Evolutionary conservation across 2,888 invertebrate species (phyloP).

Genomic region (Bhutanitis thaidina): DNA sequence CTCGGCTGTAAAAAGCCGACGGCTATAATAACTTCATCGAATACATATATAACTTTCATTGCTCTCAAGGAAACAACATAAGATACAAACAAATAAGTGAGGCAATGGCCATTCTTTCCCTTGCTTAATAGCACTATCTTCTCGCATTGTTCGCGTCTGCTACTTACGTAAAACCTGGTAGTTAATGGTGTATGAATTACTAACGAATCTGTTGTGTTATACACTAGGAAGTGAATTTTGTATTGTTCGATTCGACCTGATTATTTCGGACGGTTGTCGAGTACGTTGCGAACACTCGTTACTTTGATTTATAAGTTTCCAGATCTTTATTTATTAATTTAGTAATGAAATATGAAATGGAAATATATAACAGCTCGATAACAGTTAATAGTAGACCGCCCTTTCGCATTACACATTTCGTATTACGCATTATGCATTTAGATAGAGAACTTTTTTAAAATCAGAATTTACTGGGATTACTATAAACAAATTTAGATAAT

Average conservation of each 20-base stretch:
- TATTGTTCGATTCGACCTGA: constrained; percentile 50
- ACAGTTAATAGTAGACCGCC: too few species aligned
- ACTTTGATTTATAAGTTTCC: constrained; percentile 17
- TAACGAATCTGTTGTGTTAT: constrained; percentile 56
- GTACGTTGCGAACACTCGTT: constrained; percentile 8
- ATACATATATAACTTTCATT: too few species aligned
- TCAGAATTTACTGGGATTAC: too few species aligned
- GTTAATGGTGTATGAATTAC: constrained; percentile 68
- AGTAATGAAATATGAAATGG: too few species aligned
- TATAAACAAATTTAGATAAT: too few species aligned
- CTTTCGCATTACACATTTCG: too few species aligned
- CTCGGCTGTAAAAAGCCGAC: too few species aligned
- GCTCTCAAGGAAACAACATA: constrained; percentile 55
- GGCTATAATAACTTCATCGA: too few species aligned
- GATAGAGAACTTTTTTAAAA: too few species aligned
- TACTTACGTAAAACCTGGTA: constrained; percentile 62
- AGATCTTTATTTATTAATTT: too few species aligned
- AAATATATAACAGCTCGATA: too few species aligned
- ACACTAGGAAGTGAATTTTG: constrained; percentile 59
- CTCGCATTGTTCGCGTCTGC: constrained; percentile 60
- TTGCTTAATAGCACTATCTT: constrained; percentile 65
- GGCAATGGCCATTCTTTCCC: constrained; percentile 70
- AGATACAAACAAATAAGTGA: constrained; percentile 62
- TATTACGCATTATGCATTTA: too few species aligned
- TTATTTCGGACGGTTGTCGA: constrained; percentile 26